Evolutionary conservation across 2,113 vertebrate genomes (phyloP).

Genomic region (Petrocephalus microphthalmus): DNA sequence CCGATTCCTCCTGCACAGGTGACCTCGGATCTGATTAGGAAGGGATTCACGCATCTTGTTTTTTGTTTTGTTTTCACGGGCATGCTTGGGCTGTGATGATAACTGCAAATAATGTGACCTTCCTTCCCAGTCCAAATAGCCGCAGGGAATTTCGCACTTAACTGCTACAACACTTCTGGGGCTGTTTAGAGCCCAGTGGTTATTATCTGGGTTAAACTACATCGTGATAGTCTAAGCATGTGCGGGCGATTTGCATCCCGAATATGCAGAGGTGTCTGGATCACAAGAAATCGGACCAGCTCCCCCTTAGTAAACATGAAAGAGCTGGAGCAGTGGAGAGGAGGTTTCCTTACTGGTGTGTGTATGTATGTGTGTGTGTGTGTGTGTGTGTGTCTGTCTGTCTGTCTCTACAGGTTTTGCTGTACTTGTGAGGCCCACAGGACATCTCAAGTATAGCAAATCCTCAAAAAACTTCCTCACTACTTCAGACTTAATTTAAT

Average conservation of each 20-base stretch:
- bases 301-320: background rate
- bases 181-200: background rate
- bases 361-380: background rate
- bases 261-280: background rate
- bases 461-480: too few relatives aligned
- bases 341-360: background rate
- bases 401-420: too few relatives aligned
- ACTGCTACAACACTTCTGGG: background rate
- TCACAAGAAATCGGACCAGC: conserved; percentile 1
- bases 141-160: background rate
- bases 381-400: background rate
- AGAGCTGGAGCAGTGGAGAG: background rate
- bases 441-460: too few relatives aligned
- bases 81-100: background rate
- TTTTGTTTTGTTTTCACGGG: background rate
- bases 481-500: too few relatives aligned
- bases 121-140: background rate
- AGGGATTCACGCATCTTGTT: background rate
- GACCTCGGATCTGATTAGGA: background rate
- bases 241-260: background rate
- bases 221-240: background rate
- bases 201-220: background rate
- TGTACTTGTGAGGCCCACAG: too few relatives aligned
- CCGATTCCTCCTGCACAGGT: background rate
- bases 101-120: background rate